Base-by-base conservation (phyloP, 2,113 vertebrate genomes). In the Cyanoramphus novaezelandiae region DNA sequence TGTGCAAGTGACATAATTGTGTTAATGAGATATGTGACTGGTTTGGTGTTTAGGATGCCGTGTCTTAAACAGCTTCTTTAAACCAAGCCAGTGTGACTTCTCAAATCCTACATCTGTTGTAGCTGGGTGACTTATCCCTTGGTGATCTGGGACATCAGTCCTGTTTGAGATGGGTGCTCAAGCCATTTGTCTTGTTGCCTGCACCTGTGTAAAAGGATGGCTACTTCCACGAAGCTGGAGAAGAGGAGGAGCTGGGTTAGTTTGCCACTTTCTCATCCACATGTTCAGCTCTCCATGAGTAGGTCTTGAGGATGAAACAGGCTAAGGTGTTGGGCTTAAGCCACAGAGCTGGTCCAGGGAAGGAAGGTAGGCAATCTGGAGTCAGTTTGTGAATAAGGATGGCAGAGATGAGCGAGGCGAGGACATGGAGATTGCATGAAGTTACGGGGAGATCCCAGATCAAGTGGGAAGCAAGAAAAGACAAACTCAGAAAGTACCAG, bases 161-260 rank as follows among this genome's bases (percentile, higher is more conserved):
- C 21, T 0, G 0, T 68, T 80, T 67, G 1, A 4, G 21, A 15
- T 1, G 0, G 21, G 17, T 21, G 19, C 43, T 64, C 5, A 11
- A 77, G 47, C 20, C 5, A 0, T 37, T 72, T 87, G 25, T 50
- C 41, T 50, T 2, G 0, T 55, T 0, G 0, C 23, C 62, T 44
- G 7, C 9, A 35, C 9, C 41, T 46, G 18, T 13, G 12, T 44
- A 16, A 55, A 57, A 82, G 52, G 29, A 17, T 0, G 2, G 37
- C 27, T 65, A 0, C 71, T 79, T 59, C 17, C 37, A 37, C 0
- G 0, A 63, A 69, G 62, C 33, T 28, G 53, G 27, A 17, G 28
- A 55, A 31, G n/a, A 13, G 44, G 41, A 46, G 17, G 28, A 72
- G 37, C 14, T 47, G n/a, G 4, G 23, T 9, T 78, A 9, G 9